phyloP scores from a whole-genome alignment of 2,888 invertebrate species.

The Dryocosmus kuriphilus region DNA sequence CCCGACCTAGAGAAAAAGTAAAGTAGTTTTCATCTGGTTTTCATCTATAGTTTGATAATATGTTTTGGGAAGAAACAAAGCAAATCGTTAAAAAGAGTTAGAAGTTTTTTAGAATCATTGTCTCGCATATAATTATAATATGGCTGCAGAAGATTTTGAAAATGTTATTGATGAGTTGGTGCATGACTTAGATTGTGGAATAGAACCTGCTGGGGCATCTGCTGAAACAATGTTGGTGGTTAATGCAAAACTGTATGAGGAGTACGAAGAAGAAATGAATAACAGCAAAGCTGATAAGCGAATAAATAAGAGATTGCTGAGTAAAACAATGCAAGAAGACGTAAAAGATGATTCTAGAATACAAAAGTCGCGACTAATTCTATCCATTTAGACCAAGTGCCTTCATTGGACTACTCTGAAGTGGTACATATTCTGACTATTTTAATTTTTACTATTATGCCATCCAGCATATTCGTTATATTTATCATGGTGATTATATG shows the following conservation, averaged over 20 bases:
- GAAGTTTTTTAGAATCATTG: background rate
- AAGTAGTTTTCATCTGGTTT: no score
- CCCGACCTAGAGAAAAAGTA: no score
- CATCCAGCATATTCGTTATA: no score
- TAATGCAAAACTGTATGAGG: constrained; percentile 85
- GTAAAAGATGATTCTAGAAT: constrained; percentile 74
- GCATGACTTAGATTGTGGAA: constrained; percentile 73
- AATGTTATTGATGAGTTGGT: constrained; percentile 68
- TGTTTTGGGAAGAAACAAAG: no score
- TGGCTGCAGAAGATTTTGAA: constrained; percentile 66
- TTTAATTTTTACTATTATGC: no score
- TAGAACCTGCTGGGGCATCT: constrained; percentile 81
- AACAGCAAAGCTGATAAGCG: constrained; percentile 81
- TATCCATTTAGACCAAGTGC: constrained; percentile 55
- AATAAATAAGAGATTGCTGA: constrained; percentile 79
- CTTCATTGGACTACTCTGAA: constrained; percentile 61
- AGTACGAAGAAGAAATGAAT: constrained; percentile 84
- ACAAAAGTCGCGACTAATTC: constrained; percentile 42
- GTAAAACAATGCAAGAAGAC: constrained; percentile 81
- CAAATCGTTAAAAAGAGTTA: background rate
- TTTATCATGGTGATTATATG: background rate
- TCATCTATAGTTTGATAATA: no score
- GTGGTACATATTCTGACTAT: constrained; percentile 51
- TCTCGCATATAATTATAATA: constrained; percentile 50
- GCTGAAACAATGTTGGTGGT: constrained; percentile 85